Conservation (phyloP, 2,888 invertebrate species). For the Drosophila emarginata region DNA sequence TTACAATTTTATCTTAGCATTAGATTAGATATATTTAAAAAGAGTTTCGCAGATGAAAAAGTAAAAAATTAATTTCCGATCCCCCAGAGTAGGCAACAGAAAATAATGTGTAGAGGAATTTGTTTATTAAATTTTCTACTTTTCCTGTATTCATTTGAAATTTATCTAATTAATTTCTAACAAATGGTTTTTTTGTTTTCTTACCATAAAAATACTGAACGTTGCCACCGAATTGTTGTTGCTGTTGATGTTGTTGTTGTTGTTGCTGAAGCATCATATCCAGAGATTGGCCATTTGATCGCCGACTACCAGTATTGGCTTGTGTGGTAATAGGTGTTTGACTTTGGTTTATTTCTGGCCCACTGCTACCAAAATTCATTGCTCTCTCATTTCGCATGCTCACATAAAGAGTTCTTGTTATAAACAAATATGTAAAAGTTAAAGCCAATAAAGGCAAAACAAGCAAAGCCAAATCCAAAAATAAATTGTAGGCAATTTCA, state of each 20-base stretch:
- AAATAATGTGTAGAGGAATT: background rate
- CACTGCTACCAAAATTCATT: constrained; percentile 65
- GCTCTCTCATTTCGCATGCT: constrained; percentile 81
- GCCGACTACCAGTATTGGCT: constrained; percentile 19
- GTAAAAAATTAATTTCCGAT: background rate
- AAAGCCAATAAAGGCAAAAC: constrained; percentile 87
- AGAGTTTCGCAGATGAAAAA: background rate
- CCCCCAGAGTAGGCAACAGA: background rate
- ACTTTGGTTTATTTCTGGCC: constrained; percentile 40
- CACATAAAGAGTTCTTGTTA: constrained; percentile 82
- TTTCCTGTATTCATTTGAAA: too few species aligned
- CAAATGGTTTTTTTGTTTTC: constrained; percentile 9
- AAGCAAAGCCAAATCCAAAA: constrained; percentile 86
- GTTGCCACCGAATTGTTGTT: constrained; percentile 7
- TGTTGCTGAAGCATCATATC: constrained; percentile 49
- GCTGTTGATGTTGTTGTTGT: constrained; percentile 47
- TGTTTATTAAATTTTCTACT: too few species aligned
- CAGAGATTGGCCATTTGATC: constrained; percentile 35
- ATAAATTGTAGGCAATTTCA: constrained; percentile 86
- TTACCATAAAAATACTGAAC: constrained; percentile 59
- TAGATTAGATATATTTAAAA: too few species aligned
- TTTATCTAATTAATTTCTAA: too few species aligned
- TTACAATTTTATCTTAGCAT: too few species aligned
- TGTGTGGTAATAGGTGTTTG: background rate
- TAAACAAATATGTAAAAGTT: constrained; percentile 85